Base-by-base conservation (phyloP, 2,797 vertebrate genomes). In the Pseudochromis fuscus region DNA sequence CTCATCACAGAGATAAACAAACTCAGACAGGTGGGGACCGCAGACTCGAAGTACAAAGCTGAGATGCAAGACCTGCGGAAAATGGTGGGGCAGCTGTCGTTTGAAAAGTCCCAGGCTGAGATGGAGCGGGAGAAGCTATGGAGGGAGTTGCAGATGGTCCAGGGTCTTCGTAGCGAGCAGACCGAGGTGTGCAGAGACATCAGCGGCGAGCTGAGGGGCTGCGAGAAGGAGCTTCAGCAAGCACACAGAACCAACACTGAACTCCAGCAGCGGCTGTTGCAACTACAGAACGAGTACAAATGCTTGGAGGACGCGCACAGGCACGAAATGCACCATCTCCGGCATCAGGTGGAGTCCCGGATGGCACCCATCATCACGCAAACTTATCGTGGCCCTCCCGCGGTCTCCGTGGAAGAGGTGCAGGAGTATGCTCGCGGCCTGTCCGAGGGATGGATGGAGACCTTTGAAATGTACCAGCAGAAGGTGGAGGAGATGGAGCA, bases 401-500 rank as follows among this genome's bases (percentile, higher is more conserved):
- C 78, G 10, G 84, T 87, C 7, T 91, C 90, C 56, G 16, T 89
- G 85, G 94, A 93, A 53, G 95, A 96, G 66, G 87, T 96, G 66
- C 95, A 95, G 56, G 86, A 92, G 59, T 95, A 91, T 60, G 94
- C 95, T 46, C 90, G 91, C 19, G 91, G 93, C 53, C 76, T 97
- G 56, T 92, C 94, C 50, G 94, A 97, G 37, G 93, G 92, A 50
- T 96, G 97, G 93, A 90, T 83, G 7, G 94, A 95, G 60, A 95
- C 94, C 0, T 92, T 95, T 44, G 93, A 94, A 25, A 91, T 95
- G 88, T 97, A 96, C 89, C 95, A 95, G 72, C 88, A 87, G 70
- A 94, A 95, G 78, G 92, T 98, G 64, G 94, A 94, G 3, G 92
- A 92, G 60, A 94, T 98, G 89, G 96, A 97, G 84, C 92, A 89